Percentiles rank a stretch among this genome's conserved stretches.
phyloP scores from a whole-genome alignment of 2,888 invertebrate species.

The Brenthis ino region DNA sequence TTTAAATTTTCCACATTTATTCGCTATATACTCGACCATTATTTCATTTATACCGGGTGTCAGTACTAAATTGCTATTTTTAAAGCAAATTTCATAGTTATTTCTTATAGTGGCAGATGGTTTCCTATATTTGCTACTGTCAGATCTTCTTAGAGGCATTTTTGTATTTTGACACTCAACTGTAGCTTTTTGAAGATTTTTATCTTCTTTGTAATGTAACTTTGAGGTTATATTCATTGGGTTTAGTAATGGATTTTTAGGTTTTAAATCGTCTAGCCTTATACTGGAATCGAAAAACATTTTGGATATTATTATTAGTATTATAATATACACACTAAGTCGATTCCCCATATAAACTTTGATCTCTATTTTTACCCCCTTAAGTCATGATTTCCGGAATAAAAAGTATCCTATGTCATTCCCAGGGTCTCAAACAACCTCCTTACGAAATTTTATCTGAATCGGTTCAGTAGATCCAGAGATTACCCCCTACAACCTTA shows the following conservation, averaged over 20 bases:
- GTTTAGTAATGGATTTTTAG: constrained; percentile 82
- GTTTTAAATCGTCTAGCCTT: constrained; percentile 84
- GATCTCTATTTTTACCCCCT: no score
- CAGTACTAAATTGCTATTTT: constrained; percentile 71
- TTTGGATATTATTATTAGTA: background rate
- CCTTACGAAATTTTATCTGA: no score
- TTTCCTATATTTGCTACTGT: constrained; percentile 87
- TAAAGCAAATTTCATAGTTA: constrained; percentile 85
- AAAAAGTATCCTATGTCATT: no score
- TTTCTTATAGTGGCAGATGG: constrained; percentile 85
- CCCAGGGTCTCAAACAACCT: no score
- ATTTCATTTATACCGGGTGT: constrained; percentile 86
- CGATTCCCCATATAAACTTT: no score
- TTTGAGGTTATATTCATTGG: constrained; percentile 86
- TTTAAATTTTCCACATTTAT: constrained; percentile 86
- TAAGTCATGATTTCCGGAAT: no score
- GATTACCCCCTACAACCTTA: no score
- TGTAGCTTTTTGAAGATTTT: constrained; percentile 87
- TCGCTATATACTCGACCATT: constrained; percentile 82
- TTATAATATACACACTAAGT: no score
- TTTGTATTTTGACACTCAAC: constrained; percentile 87
- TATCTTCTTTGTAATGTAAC: constrained; percentile 91
- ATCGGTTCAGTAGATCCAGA: no score
- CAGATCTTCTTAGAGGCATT: constrained; percentile 85
- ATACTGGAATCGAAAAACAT: constrained; percentile 60